phyloP scores from a whole-genome alignment of 2,113 vertebrate genomes.

The Periophthalmus modestus region DNA sequence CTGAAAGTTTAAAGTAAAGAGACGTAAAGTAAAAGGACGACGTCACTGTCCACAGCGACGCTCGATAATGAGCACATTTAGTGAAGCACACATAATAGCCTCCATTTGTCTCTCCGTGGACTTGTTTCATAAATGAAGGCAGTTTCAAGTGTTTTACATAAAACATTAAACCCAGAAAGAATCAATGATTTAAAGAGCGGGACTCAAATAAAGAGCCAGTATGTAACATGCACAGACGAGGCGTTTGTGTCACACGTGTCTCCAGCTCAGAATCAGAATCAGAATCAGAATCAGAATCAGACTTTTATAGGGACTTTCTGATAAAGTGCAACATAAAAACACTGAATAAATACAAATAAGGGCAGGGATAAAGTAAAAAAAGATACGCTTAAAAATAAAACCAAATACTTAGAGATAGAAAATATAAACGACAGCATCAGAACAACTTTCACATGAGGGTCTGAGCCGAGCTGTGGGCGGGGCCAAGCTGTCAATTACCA shows the following conservation, averaged over 20 bases:
- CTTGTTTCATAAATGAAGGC: constrained; percentile 2
- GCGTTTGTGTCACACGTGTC: background rate
- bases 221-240: background rate
- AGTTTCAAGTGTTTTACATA: constrained; percentile 6
- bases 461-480: background rate
- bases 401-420: no score
- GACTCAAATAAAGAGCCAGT: background rate
- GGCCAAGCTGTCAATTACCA: constrained; percentile 12
- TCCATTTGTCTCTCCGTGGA: background rate
- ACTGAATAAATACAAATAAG: no score
- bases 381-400: no score
- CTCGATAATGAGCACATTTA: background rate
- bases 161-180: background rate
- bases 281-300: no score
- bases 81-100: background rate
- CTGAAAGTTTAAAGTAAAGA: no score
- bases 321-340: no score
- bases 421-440: no score
- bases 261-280: no score
- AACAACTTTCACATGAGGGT: constrained; percentile 10
- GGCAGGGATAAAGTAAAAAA: no score
- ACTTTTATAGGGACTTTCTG: no score
- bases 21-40: no score
- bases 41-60: background rate
- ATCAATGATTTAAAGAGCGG: constrained; percentile 4